phyloP scores from a whole-genome alignment of 2,113 vertebrate genomes.

The Thalassarche chlororhynchos region DNA sequence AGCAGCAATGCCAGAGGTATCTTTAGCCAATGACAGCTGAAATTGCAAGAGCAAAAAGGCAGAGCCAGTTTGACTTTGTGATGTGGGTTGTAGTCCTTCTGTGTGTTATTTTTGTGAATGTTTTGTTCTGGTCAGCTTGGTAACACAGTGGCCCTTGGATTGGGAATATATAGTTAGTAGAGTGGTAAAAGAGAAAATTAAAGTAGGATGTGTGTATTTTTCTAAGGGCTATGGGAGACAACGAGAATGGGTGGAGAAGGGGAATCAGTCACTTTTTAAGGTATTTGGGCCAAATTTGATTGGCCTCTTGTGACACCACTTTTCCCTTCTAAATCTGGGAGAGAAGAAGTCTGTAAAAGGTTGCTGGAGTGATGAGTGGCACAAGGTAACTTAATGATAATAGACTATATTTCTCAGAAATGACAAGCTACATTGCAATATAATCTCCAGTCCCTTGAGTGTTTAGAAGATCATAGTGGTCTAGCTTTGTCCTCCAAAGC shows the following conservation, averaged over 20 bases:
- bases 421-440: neutral
- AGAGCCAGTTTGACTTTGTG: conserved; percentile 18
- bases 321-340: neutral
- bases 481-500: neutral
- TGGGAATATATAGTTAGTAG: conserved; percentile 8
- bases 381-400: neutral
- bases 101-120: conserved; percentile 25
- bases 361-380: neutral
- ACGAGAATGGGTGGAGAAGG: neutral
- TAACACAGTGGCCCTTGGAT: conserved; percentile 16
- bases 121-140: conserved; percentile 47
- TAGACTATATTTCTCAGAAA: neutral
- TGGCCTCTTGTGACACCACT: neutral
- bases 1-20: conserved; percentile 28
- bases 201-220: neutral
- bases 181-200: neutral
- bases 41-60: conserved; percentile 21
- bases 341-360: neutral
- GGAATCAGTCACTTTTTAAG: neutral
- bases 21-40: conserved; percentile 27
- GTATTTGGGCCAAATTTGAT: neutral
- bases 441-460: neutral
- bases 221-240: neutral
- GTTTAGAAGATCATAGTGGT: neutral
- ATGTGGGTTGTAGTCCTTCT: conserved; percentile 43